phyloP scores from a whole-genome alignment of 2,888 invertebrate species.

The Eumerus sabulonum region DNA sequence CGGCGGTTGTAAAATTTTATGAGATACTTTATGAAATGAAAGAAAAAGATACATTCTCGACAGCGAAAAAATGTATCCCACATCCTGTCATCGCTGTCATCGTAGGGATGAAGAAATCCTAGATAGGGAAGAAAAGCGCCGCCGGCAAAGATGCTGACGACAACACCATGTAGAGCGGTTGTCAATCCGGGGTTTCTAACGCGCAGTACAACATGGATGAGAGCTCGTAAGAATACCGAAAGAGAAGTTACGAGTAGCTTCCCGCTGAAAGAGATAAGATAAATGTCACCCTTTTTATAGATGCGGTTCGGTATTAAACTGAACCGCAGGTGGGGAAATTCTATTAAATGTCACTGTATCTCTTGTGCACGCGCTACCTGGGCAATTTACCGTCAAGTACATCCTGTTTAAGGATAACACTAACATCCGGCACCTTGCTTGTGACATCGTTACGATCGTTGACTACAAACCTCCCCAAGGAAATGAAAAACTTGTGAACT shows the following conservation, averaged over 20 bases:
- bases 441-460: conserved; percentile 27
- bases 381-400: conserved; percentile 40
- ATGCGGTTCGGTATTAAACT: conserved; percentile 55
- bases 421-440: conserved; percentile 6
- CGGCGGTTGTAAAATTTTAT: conserved; percentile 61
- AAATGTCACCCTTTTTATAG: conserved; percentile 55
- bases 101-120: conserved; percentile 24
- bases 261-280: conserved; percentile 21
- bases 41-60: conserved; percentile 22
- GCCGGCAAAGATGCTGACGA: conserved; percentile 38
- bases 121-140: conserved; percentile 29
- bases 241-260: background rate
- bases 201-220: no score
- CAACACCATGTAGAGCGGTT: conserved; percentile 34
- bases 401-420: conserved; percentile 27
- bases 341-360: conserved; percentile 49
- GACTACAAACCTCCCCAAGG: no score
- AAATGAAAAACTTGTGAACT: conserved; percentile 1
- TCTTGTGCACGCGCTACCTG: conserved; percentile 22
- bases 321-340: conserved; percentile 42
- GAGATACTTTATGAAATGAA: conserved; percentile 45
- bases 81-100: conserved; percentile 42
- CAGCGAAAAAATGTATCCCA: conserved; percentile 11
- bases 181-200: conserved; percentile 39
- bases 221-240: no score